Percentiles rank a stretch among this genome's conserved stretches.
phyloP scores from a whole-genome alignment of 2,113 vertebrate species.

The Halichoerus grypus region DNA sequence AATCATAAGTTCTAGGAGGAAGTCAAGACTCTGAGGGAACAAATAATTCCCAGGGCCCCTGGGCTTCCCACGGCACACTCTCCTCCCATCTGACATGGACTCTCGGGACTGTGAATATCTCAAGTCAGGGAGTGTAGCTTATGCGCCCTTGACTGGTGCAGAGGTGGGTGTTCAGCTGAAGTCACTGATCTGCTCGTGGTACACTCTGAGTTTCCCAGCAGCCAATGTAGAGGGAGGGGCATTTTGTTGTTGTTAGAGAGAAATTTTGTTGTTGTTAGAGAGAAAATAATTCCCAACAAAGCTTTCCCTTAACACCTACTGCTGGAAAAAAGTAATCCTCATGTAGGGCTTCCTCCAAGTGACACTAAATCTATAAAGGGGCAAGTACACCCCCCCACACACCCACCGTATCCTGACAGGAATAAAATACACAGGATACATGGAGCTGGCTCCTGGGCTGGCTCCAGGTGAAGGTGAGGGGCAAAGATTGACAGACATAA shows the following conservation, averaged over 20 bases:
- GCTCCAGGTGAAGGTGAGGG: background rate
- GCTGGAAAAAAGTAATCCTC: background rate
- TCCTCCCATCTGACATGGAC: background rate
- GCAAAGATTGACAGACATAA: background rate
- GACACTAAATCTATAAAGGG: background rate
- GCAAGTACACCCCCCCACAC: background rate
- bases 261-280: background rate
- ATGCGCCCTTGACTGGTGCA: background rate
- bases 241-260: too few relatives aligned
- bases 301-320: background rate
- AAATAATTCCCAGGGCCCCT: background rate
- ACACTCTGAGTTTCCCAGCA: background rate
- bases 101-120: background rate
- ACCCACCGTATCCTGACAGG: background rate
- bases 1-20: background rate
- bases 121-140: background rate
- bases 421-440: too few relatives aligned
- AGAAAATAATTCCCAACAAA: background rate
- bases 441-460: background rate
- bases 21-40: background rate
- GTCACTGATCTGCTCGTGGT: background rate
- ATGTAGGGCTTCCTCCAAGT: background rate
- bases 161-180: background rate
- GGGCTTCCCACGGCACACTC: background rate
- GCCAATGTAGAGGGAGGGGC: background rate